phyloP scores from a whole-genome alignment of 2,888 invertebrate species.

The Blastobasis adustella region DNA sequence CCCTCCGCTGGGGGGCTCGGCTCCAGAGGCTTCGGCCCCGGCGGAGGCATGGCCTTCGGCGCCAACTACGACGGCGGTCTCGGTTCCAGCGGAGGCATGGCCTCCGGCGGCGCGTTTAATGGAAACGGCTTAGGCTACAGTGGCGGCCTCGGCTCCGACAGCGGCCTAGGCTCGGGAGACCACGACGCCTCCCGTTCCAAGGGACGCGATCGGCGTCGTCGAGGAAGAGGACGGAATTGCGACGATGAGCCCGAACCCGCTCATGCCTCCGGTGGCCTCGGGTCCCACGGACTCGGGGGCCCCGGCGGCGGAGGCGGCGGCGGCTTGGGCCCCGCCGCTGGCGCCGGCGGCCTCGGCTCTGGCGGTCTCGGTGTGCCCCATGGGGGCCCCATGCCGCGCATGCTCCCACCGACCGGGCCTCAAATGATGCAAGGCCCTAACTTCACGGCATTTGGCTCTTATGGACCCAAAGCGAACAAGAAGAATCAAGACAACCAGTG shows the following conservation, averaged over 20 bases:
- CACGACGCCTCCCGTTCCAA: slow-evolving; percentile 32
- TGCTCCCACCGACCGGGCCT: slow-evolving; percentile 50
- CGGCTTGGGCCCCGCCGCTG: slow-evolving; percentile 39
- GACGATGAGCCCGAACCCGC: slow-evolving; percentile 38
- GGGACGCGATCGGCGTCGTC: slow-evolving; percentile 54
- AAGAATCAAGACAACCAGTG: slow-evolving; percentile 28
- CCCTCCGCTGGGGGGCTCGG: slow-evolving; percentile 27
- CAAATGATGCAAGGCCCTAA: slow-evolving; percentile 54
- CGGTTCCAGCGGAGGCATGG: slow-evolving; percentile 21
- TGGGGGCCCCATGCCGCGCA: slow-evolving; percentile 63
- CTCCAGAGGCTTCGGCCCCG: slow-evolving; percentile 28
- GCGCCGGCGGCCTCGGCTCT: slow-evolving; percentile 41
- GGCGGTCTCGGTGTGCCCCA: slow-evolving; percentile 65
- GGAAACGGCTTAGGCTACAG: slow-evolving; percentile 31
- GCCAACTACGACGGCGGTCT: slow-evolving; percentile 29
- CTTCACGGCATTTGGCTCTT: slow-evolving; percentile 66
- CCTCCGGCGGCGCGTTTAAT: slow-evolving; percentile 22
- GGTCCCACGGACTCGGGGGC: slow-evolving; percentile 33
- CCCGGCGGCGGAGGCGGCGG: slow-evolving; percentile 20
- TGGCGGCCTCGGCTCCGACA: slow-evolving; percentile 14
- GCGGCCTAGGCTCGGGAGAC: slow-evolving; percentile 23
- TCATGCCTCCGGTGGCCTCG: slow-evolving; percentile 36
- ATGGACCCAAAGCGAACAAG: slow-evolving; percentile 41
- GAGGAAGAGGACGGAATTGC: slow-evolving; percentile 58
- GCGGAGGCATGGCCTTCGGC: slow-evolving; percentile 30